A percentile compares a stretch with the other conserved stretches of the same genome.
These are phyloP conservation scores for Cosmia trapezina DNA, from an alignment of 2,888 invertebrate genomes.

Conservation along the genomic window DNA sequence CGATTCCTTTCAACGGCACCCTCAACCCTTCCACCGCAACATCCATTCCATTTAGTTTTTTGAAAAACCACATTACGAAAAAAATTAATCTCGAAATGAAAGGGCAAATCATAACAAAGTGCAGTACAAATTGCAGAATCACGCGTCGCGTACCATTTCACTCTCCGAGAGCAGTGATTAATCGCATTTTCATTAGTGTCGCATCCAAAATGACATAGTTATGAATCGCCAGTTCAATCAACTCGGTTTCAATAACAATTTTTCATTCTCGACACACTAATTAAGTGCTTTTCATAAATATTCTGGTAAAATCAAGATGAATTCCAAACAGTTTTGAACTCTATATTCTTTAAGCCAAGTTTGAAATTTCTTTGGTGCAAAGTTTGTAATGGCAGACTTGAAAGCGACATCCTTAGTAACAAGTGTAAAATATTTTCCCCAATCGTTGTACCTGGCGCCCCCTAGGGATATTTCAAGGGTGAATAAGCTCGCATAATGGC, in stretches of 20 bases:
- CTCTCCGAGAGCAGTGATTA: conserved; percentile 82
- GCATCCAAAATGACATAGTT: conserved; percentile 89
- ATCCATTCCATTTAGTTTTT: conserved; percentile 59
- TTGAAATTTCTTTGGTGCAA: conserved; percentile 70
- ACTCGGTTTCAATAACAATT: conserved; percentile 90
- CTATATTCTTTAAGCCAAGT: conserved; percentile 67
- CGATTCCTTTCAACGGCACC: conserved; percentile 42
- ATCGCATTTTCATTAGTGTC: conserved; percentile 86
- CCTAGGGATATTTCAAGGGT: conserved; percentile 91
- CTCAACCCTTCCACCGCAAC: conserved; percentile 54
- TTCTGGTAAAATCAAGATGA: conserved; percentile 70
- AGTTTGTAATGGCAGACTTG: conserved; percentile 79
- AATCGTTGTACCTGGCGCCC: conserved; percentile 89
- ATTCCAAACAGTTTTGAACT: conserved; percentile 70
- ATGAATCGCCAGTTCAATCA: conserved; percentile 89
- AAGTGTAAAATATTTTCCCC: conserved; percentile 91
- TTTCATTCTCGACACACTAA: conserved; percentile 90
- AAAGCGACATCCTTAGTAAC: conserved; percentile 89
- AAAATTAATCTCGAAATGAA: conserved; percentile 55
- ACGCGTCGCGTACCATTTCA: conserved; percentile 77
- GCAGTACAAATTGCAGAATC: conserved; percentile 79
- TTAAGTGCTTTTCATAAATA: conserved; percentile 90
- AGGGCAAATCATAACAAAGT: conserved; percentile 68
- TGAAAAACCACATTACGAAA: conserved; percentile 58
- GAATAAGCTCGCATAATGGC: conserved; percentile 91